These are phyloP conservation scores for Ibidorhyncha struthersii DNA, from an alignment of 2,113 vertebrate genomes.

Conservation along the genomic window DNA sequence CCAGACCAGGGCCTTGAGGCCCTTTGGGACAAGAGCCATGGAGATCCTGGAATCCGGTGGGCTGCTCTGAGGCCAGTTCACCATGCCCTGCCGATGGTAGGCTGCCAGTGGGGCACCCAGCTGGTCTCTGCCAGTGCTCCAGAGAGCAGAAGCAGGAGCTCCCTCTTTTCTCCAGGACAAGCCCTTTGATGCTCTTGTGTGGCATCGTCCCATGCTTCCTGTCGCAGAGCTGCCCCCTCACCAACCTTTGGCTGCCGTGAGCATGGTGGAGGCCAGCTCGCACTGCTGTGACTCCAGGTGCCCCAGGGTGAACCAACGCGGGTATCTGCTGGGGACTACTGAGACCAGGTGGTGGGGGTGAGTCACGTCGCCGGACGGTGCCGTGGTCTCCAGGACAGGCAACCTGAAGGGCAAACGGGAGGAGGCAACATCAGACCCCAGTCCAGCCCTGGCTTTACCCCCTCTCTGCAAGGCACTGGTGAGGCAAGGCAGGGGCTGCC, in stretches of 20 bases:
- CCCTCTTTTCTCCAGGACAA: background rate
- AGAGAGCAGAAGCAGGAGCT: background rate
- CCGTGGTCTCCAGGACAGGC: constrained; percentile 92
- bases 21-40: background rate
- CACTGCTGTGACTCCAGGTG: constrained; percentile 99
- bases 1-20: background rate
- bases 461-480: background rate
- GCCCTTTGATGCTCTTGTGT: background rate
- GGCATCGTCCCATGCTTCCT: background rate
- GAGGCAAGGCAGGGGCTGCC: background rate
- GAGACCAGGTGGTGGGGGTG: constrained; percentile 96
- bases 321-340: constrained; percentile 94
- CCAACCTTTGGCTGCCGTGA: constrained; percentile 92
- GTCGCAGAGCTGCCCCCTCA: background rate
- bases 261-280: constrained; percentile 97
- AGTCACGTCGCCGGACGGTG: constrained; percentile 84
- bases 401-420: constrained; percentile 77
- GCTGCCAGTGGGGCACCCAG: background rate
- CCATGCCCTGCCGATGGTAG: rapidly evolving
- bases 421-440: constrained; percentile 5
- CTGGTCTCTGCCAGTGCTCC: background rate
- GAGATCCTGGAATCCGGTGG: background rate
- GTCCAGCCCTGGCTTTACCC: background rate
- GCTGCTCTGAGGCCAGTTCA: background rate
- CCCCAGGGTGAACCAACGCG: constrained; percentile 97